These are phyloP conservation scores for Pristionchus entomophagus DNA, from an alignment of 2,888 invertebrate species.

Conservation along the genomic window DNA sequence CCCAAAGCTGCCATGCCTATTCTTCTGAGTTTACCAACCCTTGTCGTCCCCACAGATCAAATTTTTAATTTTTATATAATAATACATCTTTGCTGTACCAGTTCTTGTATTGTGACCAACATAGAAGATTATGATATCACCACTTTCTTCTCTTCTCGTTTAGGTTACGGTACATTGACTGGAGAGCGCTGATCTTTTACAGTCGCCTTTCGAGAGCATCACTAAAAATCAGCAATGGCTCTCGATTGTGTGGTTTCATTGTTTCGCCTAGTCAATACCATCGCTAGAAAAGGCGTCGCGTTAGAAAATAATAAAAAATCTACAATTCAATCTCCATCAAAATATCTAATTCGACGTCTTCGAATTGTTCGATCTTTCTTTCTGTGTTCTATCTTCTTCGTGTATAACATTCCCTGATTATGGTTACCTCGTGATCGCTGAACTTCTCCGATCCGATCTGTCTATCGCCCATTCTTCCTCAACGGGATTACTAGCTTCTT, in stretches of 20 bases:
- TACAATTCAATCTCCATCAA: no score
- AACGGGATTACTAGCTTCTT: not conserved
- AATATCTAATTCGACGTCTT: not conserved
- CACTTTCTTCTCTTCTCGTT: not conserved
- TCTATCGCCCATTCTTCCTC: not conserved
- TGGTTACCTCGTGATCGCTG: not conserved
- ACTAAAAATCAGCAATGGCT: slow-evolving; percentile 24
- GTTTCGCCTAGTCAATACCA: not conserved
- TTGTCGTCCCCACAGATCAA: not conserved
- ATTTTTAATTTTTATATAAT: not conserved
- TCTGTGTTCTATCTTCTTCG: not conserved
- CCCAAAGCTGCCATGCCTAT: not conserved
- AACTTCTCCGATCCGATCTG: not conserved
- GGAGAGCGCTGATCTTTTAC: not conserved
- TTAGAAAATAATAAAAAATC: not conserved
- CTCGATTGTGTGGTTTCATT: not conserved
- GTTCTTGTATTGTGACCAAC: not conserved
- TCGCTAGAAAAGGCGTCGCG: not conserved
- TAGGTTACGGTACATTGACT: not conserved
- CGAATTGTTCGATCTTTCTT: not conserved
- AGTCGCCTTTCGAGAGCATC: not conserved
- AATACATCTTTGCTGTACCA: not conserved
- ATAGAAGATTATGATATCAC: no score
- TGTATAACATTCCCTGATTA: not conserved
- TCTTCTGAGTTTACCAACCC: not conserved